Base-by-base conservation (phyloP, 2,888 invertebrate species). In the Epinotia ramella region DNA sequence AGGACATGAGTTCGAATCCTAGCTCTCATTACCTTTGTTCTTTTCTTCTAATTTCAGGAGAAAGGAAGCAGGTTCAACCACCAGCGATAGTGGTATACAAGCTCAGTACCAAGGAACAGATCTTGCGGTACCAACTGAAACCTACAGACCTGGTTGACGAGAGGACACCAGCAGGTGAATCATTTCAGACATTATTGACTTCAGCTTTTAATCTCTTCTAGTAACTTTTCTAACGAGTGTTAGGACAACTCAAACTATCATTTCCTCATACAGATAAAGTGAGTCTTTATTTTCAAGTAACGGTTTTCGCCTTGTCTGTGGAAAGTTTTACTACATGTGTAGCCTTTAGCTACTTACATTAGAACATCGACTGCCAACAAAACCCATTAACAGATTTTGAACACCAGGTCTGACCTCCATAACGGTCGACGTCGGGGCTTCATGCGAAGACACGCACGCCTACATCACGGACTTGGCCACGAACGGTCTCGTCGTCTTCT, bases 391-490 rank as follows among this genome's bases (percentile, higher is more conserved):
- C 49, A 49, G 3, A 13, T 49, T 49, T 44, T 33, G 3, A 33
- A 33, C 33, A 33, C 63, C 94, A 81, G 95, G 95, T 18, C 83
- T 97, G 44, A 97, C 97, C 0, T 96, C 97, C 76, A 95, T 97
- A 40, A 95, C 96, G 0, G 94, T 97, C 0, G 98, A 98, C 80
- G 95, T 96, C 0, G 91, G 94, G 0, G 82, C 90, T 0, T 86
- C 90, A 0, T 97, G 97, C 80, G 94, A 94, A 13, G 91, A 96
- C 49, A 96, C 97, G 0, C 96, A 91, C 86, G 97, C 96, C 0
- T 98, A 98, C 84, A 95, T 97, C 75, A 96, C 97, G 1, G 97
- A 97, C 86, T 84, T 96, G 16, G 94, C 95, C 0, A 95, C 95
- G 0, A 96, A 95, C 71, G 96, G 96, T 0, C 81, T 97, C 57